Conservation (phyloP, 2,888 invertebrate genomes). For the Rhabditophanes sp. region DNA sequence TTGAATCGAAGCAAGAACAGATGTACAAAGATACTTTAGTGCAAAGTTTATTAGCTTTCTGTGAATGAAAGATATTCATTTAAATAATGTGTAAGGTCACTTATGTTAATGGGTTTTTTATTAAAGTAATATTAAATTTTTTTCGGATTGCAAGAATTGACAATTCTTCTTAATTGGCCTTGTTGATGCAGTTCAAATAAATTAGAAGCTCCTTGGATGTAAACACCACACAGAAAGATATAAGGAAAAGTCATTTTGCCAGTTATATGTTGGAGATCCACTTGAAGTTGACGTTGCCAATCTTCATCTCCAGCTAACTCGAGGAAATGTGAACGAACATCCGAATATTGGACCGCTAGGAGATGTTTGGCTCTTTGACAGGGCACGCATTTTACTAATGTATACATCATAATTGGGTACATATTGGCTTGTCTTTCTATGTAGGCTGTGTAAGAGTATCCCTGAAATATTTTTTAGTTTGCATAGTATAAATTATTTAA, state of each 20-base stretch:
- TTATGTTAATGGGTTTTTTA: slow-evolving; percentile 1
- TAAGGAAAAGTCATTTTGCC: slow-evolving; percentile 40
- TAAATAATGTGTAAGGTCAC: neutral
- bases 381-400: slow-evolving; percentile 31
- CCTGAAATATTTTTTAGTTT: too few relatives aligned
- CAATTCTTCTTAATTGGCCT: slow-evolving; percentile 32
- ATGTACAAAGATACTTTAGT: too few relatives aligned
- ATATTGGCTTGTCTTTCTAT: slow-evolving; percentile 23
- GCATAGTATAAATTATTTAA: too few relatives aligned
- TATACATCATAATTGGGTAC: slow-evolving; percentile 25
- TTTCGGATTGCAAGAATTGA: slow-evolving; percentile 11
- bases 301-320: slow-evolving; percentile 38
- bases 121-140: neutral
- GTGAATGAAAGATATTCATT: too few relatives aligned
- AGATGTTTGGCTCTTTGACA: slow-evolving; percentile 40
- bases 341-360: slow-evolving; percentile 34
- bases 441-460: slow-evolving; percentile 30
- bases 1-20: too few relatives aligned
- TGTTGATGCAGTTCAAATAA: slow-evolving; percentile 34
- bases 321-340: slow-evolving; percentile 37
- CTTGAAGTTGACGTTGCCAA: slow-evolving; percentile 42
- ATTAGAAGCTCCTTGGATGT: slow-evolving; percentile 37
- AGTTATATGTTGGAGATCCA: slow-evolving; percentile 36
- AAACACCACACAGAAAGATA: slow-evolving; percentile 40
- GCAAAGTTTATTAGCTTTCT: too few relatives aligned